Evolutionary conservation across 2,888 invertebrate species (phyloP), one percentile per base, ranked within the genome.

Genomic region (Bembecia ichneumoniformis): DNA sequence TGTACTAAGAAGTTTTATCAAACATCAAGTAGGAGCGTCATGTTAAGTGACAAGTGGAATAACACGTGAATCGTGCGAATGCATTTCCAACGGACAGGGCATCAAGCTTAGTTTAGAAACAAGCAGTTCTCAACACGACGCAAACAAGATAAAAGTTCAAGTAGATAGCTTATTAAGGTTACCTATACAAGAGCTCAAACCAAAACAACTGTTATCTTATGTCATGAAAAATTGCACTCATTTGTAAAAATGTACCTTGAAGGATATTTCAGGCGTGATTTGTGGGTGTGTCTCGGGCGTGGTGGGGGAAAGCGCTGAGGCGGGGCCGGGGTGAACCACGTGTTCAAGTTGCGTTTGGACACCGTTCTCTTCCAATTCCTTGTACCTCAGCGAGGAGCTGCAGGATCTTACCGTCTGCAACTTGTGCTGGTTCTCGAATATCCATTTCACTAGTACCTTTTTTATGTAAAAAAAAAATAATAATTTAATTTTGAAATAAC

Each of bases 381-480:
- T 87, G 70, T 83, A 82, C 2, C 87, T 77, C 48, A 86, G 64
- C 44, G 87, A 84, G 50, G 86, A 89, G 64, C 90, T 90, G 75
- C 91, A 91, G 59, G 82, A 77, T 13, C 91, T 82, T 43, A 89
- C 82, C 46, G 90, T 90, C 60, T 89, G 89, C 58, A 93, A 71
- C 72, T 93, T 91, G 75, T 92, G 92, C 74, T 93, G 93, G 66
- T 92, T 92, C 74, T 91, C 90, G 70, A 92, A 88, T 56, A 93
- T 83, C 88, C 90, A 89, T 80, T 89, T 89, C 68, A 91, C 90
- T 58, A 90, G 75, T 56, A 88, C 83, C 90, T 91, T 64, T 40
- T 40, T 40, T 13, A 40, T 40, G 4, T 13, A 40, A 11, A 40
- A n/a, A 40, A 14, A 40, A 40, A 40, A 3, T 7, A 1, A 13